phyloP scores from a whole-genome alignment of 2,113 vertebrate genomes.

The Elachura formosa region DNA sequence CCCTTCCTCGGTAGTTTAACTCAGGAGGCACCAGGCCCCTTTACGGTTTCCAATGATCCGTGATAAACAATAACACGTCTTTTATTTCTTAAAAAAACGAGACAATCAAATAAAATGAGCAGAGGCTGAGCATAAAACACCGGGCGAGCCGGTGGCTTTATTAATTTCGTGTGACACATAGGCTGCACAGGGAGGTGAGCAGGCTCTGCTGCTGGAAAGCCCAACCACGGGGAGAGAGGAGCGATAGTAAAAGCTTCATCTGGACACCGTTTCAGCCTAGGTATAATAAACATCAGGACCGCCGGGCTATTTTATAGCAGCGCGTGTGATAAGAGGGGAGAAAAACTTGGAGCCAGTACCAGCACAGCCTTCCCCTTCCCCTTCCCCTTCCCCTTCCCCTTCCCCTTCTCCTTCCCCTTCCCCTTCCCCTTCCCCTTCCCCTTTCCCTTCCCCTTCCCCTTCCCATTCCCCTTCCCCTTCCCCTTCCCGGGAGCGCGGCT shows the following conservation, averaged over 20 bases:
- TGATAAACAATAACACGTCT: conserved; percentile 50
- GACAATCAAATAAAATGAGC: conserved; percentile 43
- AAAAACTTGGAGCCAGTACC: neutral
- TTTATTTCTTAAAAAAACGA: conserved; percentile 30
- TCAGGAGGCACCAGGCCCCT: conserved; percentile 26
- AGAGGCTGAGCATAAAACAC: conserved; percentile 11
- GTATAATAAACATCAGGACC: conserved; percentile 44
- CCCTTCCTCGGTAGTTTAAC: neutral
- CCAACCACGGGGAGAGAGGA: neutral
- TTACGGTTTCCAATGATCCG: conserved; percentile 35
- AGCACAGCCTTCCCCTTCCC: neutral
- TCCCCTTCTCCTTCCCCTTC: neutral
- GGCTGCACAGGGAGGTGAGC: neutral
- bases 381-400: neutral
- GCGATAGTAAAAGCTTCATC: conserved; percentile 44
- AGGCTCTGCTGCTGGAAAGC: neutral
- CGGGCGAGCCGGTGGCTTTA: conserved; percentile 5
- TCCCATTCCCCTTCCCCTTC: neutral
- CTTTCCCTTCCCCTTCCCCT: neutral
- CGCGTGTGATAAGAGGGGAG: neutral
- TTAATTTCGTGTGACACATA: conserved; percentile 32
- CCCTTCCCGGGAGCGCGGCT: neutral
- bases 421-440: neutral
- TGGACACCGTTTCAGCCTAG: conserved; percentile 15
- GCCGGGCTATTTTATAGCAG: conserved; percentile 32